Percentiles rank a stretch among this genome's conserved stretches.
Conservation (phyloP, 2,113 vertebrate genomes). For the Phalacrocorax carbo region DNA sequence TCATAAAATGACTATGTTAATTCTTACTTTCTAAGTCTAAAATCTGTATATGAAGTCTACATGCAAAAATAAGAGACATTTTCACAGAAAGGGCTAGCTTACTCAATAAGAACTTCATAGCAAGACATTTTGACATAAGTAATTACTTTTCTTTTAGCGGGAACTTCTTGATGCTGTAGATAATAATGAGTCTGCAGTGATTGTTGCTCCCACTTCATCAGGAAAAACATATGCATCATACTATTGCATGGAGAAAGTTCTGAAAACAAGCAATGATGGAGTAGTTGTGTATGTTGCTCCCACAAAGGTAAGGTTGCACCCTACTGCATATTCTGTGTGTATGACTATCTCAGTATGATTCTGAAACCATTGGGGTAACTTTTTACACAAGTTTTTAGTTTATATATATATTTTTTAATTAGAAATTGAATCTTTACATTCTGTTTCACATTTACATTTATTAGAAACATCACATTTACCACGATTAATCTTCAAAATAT, state of each 20-base stretch:
- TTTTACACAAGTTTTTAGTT: neutral
- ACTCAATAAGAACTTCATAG: neutral
- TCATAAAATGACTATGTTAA: neutral
- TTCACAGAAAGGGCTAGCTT: neutral
- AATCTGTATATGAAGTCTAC: neutral
- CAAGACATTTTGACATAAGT: neutral
- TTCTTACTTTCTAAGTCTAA: neutral
- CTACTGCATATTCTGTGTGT: neutral
- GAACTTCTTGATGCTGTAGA: conserved; percentile 77
- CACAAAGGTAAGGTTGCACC: conserved; percentile 68
- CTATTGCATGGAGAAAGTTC: conserved; percentile 76
- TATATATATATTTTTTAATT: neutral
- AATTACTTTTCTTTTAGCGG: conserved; percentile 30
- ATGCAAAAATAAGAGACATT: neutral
- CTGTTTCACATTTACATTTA: neutral
- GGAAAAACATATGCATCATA: conserved; percentile 77
- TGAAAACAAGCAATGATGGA: conserved; percentile 61
- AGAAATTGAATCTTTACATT: neutral
- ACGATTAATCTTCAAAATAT: neutral
- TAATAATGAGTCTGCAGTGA: conserved; percentile 74
- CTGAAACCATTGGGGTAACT: neutral
- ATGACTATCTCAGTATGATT: neutral
- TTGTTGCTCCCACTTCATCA: conserved; percentile 76
- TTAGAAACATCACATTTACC: neutral
- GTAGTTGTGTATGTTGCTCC: conserved; percentile 75